Evolutionary conservation across 2,797 vertebrate species (phyloP).

Genomic region (Diplodus sargus): DNA sequence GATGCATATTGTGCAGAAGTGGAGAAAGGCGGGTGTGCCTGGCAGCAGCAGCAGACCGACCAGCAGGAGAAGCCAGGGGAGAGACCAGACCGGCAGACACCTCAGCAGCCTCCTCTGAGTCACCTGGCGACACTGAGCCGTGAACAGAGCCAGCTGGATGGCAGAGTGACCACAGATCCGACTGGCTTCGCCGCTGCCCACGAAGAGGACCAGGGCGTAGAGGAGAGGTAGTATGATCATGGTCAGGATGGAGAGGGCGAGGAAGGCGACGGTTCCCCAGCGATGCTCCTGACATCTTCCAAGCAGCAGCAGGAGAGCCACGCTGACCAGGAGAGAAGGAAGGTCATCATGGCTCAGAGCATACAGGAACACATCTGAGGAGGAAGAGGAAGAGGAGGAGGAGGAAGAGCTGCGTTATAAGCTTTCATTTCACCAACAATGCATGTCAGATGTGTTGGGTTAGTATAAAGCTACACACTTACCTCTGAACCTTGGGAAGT

Average conservation of each 20-base stretch:
- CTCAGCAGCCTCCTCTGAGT: conserved; percentile 71
- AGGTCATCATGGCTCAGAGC: conserved; percentile 86
- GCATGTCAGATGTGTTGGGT: neutral
- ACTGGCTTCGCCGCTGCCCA: conserved; percentile 78
- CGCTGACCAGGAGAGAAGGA: conserved; percentile 84
- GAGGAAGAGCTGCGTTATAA: neutral
- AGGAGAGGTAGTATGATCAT: conserved; percentile 79
- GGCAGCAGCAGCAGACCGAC: conserved; percentile 82
- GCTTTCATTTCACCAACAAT: neutral
- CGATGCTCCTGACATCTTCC: conserved; percentile 86
- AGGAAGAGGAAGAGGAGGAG: neutral
- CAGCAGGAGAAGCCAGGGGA: conserved; percentile 87
- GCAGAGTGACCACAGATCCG: conserved; percentile 87
- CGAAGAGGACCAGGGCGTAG: conserved; percentile 85
- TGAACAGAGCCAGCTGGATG: conserved; percentile 87
- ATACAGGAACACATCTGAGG: conserved; percentile 87
- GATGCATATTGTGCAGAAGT: conserved; percentile 88
- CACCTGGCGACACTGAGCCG: conserved; percentile 82
- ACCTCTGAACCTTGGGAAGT: conserved; percentile 84
- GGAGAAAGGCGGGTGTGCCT: conserved; percentile 85
- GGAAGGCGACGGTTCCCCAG: conserved; percentile 87
- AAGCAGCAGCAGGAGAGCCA: conserved; percentile 81
- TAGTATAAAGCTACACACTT: conserved; percentile 12
- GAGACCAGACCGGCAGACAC: conserved; percentile 80
- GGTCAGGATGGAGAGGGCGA: conserved; percentile 83